Evolutionary conservation across 2,888 invertebrate species (phyloP).

Genomic region (Pseudeuparius sepicola): DNA sequence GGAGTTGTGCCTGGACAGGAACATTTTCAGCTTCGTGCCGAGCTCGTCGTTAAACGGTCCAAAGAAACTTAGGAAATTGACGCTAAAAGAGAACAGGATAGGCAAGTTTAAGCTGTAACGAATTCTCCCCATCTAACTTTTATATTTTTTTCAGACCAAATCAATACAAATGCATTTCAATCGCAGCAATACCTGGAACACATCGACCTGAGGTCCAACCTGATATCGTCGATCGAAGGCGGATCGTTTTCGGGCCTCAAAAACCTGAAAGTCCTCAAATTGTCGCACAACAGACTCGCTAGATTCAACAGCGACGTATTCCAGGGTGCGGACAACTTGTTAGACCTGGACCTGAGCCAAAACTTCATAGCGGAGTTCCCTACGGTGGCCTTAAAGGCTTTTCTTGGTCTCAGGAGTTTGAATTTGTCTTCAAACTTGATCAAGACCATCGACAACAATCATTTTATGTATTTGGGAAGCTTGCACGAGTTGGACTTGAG

Average conservation of each 20-base stretch:
- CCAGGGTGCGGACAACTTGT: conserved; percentile 62
- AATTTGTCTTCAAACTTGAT: conserved; percentile 81
- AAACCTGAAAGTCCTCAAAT: conserved; percentile 56
- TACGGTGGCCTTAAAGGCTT: conserved; percentile 60
- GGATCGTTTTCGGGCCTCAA: conserved; percentile 61
- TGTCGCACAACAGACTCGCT: conserved; percentile 68
- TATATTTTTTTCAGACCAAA: conserved; percentile 45
- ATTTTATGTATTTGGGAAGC: conserved; percentile 55
- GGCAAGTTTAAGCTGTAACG: conserved; percentile 44
- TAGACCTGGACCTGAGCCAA: conserved; percentile 72
- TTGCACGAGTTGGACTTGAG: conserved; percentile 73
- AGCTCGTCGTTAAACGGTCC: conserved; percentile 75
- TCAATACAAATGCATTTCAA: conserved; percentile 56
- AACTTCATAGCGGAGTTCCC: conserved; percentile 81
- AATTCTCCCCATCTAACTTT: conserved; percentile 1
- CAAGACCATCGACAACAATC: conserved; percentile 67
- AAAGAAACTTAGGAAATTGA: conserved; percentile 58
- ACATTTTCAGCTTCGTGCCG: conserved; percentile 67
- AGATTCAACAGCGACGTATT: conserved; percentile 80
- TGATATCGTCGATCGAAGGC: conserved; percentile 65
- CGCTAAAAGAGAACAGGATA: conserved; percentile 70
- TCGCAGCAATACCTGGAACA: conserved; percentile 60
- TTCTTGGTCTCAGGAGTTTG: conserved; percentile 59
- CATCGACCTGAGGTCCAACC: conserved; percentile 71
- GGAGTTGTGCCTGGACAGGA: conserved; percentile 72